phyloP scores from a whole-genome alignment of 1,140 invertebrate genomes.

The Neodiprion lecontei region DNA sequence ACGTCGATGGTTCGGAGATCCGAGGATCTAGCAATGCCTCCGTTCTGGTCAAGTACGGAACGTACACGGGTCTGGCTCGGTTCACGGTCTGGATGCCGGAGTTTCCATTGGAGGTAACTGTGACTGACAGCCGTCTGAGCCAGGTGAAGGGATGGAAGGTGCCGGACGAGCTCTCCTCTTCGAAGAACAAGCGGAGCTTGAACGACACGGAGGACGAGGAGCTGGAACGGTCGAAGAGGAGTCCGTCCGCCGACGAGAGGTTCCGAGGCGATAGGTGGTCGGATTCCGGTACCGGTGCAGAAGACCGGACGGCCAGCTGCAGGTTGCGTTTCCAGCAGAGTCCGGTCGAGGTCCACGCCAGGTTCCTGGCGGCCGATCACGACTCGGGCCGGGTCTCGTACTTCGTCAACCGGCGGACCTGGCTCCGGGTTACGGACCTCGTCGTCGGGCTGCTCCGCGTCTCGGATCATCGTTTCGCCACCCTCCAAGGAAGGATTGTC shows the following conservation, averaged over 20 bases:
- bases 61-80: constrained; percentile 84
- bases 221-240: constrained; percentile 32
- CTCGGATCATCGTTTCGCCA: constrained; percentile 87
- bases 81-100: constrained; percentile 98
- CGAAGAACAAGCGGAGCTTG: constrained; percentile 56
- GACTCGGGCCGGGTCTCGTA: constrained; percentile 90
- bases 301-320: constrained; percentile 66
- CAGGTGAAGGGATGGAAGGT: constrained; percentile 91
- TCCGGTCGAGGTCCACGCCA: constrained; percentile 87
- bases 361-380: constrained; percentile 89
- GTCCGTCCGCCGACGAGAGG: constrained; percentile 22
- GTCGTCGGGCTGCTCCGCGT: constrained; percentile 83
- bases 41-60: constrained; percentile 92
- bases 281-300: constrained; percentile 59
- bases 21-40: constrained; percentile 94
- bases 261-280: constrained; percentile 59
- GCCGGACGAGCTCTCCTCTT: constrained; percentile 72
- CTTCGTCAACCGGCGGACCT: constrained; percentile 86
- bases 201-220: constrained; percentile 39
- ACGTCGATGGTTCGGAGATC: constrained; percentile 95
- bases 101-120: constrained; percentile 87
- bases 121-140: constrained; percentile 87
- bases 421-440: constrained; percentile 89
- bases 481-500: constrained; percentile 79
- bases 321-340: constrained; percentile 89